phyloP scores from a whole-genome alignment of 2,888 invertebrate species.

The Ischnus inquisitorius region DNA sequence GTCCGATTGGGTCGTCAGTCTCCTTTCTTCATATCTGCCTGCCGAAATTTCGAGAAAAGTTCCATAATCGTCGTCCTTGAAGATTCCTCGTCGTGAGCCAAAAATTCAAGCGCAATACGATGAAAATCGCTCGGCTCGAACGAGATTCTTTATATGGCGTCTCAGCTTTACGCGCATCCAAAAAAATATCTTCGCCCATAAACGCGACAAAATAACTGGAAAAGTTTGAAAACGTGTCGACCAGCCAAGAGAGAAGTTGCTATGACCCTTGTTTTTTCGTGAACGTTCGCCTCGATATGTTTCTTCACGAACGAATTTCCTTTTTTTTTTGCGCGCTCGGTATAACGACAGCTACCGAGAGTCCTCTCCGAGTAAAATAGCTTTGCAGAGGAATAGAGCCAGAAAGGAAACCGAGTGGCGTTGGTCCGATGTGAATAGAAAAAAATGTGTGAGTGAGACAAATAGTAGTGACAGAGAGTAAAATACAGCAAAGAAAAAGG shows the following conservation, averaged over 20 bases:
- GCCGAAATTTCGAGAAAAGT: background rate
- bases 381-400: background rate
- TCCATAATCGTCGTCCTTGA: background rate
- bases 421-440: conserved; percentile 15
- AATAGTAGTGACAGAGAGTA: conserved; percentile 1
- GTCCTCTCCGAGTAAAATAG: background rate
- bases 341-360: background rate
- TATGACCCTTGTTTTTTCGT: background rate
- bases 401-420: conserved; percentile 33
- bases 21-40: background rate
- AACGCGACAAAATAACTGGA: background rate
- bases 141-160: background rate
- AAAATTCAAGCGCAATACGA: background rate
- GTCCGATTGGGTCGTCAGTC: too few species aligned
- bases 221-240: conserved; percentile 5
- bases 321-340: background rate
- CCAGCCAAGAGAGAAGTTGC: background rate
- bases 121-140: background rate
- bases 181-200: background rate
- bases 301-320: background rate
- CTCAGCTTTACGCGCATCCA: background rate
- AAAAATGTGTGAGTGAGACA: conserved; percentile 9
- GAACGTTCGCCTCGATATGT: background rate
- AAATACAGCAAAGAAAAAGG: conserved; percentile 21
- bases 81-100: background rate